These are phyloP conservation scores for Xenopus petersii DNA, from an alignment of 2,797 vertebrate genomes.

Conservation along the genomic window DNA sequence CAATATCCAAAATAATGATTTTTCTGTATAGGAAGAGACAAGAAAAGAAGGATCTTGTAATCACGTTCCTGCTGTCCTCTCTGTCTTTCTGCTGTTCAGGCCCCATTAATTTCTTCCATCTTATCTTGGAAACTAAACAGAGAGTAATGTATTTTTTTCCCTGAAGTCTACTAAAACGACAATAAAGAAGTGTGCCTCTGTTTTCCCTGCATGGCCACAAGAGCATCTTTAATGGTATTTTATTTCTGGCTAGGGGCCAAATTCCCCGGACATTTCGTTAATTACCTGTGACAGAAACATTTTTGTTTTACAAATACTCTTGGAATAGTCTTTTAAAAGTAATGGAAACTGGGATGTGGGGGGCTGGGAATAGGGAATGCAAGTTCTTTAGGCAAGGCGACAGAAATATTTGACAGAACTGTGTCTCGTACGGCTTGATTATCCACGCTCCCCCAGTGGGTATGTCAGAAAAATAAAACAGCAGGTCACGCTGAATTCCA, in stretches of 20 bases:
- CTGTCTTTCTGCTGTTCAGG: conserved; percentile 6
- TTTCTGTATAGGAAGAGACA: background rate
- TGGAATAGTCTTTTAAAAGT: background rate
- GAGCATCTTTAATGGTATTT: background rate
- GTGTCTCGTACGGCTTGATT: background rate
- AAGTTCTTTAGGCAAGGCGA: no score
- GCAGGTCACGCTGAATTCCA: conserved; percentile 22
- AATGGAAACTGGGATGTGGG: background rate
- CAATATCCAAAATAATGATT: background rate
- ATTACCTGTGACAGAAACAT: background rate
- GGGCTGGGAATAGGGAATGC: no score
- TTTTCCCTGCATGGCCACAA: background rate
- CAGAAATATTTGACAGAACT: no score
- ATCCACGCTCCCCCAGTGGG: background rate
- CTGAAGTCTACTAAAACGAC: background rate
- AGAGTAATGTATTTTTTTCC: background rate
- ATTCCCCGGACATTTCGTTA: background rate
- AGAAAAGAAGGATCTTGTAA: background rate
- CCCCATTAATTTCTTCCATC: conserved; percentile 9
- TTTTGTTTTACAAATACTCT: background rate
- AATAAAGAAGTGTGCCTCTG: background rate
- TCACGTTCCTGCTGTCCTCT: background rate
- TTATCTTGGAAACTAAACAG: background rate
- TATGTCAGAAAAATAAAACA: conserved; percentile 28
- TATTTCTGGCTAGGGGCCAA: background rate